phyloP scores from a whole-genome alignment of 2,797 vertebrate genomes.

The Eulemur albifrons region DNA sequence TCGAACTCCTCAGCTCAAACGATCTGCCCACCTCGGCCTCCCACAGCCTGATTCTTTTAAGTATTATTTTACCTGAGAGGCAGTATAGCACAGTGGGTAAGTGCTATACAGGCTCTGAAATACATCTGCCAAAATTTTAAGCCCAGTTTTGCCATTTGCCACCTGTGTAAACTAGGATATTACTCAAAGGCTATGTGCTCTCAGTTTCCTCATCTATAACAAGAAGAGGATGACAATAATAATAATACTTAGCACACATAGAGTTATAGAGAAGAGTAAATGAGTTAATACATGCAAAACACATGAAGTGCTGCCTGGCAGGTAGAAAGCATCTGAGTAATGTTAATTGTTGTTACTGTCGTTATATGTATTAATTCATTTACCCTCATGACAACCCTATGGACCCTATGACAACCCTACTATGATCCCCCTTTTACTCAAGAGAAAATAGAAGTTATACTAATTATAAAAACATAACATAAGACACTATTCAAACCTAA shows the following conservation, averaged over 20 bases:
- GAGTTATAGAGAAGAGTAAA: background rate
- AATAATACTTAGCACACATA: background rate
- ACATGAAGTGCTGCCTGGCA: background rate
- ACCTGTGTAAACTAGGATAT: background rate
- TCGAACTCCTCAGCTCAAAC: too few relatives aligned
- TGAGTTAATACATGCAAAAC: background rate
- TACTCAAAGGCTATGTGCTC: background rate
- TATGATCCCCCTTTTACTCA: background rate
- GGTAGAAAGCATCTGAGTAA: background rate
- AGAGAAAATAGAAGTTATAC: background rate
- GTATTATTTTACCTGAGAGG: background rate
- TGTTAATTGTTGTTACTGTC: background rate
- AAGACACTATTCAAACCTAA: background rate
- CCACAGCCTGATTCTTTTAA: background rate
- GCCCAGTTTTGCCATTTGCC: background rate
- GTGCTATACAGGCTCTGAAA: background rate
- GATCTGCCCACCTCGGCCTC: too few relatives aligned
- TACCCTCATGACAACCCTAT: background rate
- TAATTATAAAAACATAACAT: background rate
- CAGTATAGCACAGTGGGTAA: background rate
- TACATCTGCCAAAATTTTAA: background rate
- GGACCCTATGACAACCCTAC: background rate
- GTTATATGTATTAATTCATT: background rate
- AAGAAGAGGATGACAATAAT: background rate
- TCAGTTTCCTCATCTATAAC: background rate